These are phyloP conservation scores for Cheirogaleus medius DNA, from an alignment of 2,113 vertebrate species.

Conservation along the genomic window DNA sequence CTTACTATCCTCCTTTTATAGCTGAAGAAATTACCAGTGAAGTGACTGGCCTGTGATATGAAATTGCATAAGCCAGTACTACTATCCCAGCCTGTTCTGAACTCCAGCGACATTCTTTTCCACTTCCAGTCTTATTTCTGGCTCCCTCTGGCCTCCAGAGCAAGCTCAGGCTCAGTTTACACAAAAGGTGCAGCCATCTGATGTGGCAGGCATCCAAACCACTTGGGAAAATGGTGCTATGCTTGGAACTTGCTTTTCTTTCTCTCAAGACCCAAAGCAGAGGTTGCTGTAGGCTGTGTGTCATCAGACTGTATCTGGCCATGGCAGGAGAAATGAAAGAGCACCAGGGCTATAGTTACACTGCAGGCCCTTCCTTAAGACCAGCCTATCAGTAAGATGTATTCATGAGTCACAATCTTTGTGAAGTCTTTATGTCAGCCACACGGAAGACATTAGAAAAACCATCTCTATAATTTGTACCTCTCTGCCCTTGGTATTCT, in stretches of 20 bases:
- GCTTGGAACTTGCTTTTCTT: neutral
- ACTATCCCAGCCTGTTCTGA: neutral
- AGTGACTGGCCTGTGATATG: neutral
- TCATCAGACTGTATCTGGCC: neutral
- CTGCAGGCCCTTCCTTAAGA: neutral
- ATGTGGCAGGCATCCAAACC: neutral
- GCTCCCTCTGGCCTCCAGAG: neutral
- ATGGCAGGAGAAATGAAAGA: neutral
- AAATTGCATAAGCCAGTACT: neutral
- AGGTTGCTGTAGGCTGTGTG: neutral
- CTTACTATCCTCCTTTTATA: neutral
- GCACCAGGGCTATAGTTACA: neutral
- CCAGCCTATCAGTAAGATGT: neutral
- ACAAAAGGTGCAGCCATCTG: neutral
- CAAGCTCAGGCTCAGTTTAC: neutral
- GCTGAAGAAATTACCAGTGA: neutral
- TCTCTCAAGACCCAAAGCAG: neutral
- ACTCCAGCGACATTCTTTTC: neutral
- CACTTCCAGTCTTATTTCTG: neutral
- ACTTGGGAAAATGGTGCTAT: neutral
- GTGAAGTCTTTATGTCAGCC: neutral
- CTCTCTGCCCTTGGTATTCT: neutral
- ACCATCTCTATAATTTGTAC: neutral
- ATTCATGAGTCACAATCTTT: neutral
- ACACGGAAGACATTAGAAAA: neutral